Base-by-base conservation (phyloP, 1,140 invertebrate genomes). In the Phocides pigmalion region DNA sequence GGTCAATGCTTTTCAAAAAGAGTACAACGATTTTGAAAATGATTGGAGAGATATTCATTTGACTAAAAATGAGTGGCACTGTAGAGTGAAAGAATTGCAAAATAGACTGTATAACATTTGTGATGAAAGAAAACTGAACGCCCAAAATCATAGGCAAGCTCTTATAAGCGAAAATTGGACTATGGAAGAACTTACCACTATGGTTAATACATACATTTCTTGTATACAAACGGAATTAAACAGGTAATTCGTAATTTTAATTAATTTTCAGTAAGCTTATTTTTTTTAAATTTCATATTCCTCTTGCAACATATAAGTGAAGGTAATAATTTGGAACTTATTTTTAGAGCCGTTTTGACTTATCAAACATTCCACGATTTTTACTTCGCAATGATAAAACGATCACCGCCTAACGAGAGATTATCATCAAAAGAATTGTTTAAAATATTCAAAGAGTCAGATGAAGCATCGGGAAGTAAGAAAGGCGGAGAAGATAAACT, bases 151-250 rank as follows among this genome's bases (percentile, higher is more conserved):
- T 69, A 82, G 92, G 41, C 67, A 76, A 12, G 66, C 74, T 1
- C 83, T 93, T 8, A 90, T 94, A 28, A 58, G 69, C 49, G 87
- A 93, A 63, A 86, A 93, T 42, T 94, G 94, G 93, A 67, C 87
- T 0, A 69, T 89, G 19, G 80, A 80, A 41, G 92, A 93, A 68
- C 66, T 93, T 0, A 82, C 87, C n/a, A 74, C 90, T 22, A 79
- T 94, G 32, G 76, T 79, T 1, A 94, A 94, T 68, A 86, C 92
- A 19, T 94, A 92, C 61, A 82, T 93, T 14, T 91, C 84, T 11
- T 89, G 91, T 19, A 79, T 94, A 72, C 94, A 94, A 68, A 71
- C 90, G 4, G 94, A 95, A 81, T 49, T 94, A 14, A 93, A 94
- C 68, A 85, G 94, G 79, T 93, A 76, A 62, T 64, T 44, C 14